A percentile compares a stretch with the other conserved stretches of the same genome.
Conservation (phyloP, 2,888 invertebrate species). For the Caenorhabditis doughertyi region DNA sequence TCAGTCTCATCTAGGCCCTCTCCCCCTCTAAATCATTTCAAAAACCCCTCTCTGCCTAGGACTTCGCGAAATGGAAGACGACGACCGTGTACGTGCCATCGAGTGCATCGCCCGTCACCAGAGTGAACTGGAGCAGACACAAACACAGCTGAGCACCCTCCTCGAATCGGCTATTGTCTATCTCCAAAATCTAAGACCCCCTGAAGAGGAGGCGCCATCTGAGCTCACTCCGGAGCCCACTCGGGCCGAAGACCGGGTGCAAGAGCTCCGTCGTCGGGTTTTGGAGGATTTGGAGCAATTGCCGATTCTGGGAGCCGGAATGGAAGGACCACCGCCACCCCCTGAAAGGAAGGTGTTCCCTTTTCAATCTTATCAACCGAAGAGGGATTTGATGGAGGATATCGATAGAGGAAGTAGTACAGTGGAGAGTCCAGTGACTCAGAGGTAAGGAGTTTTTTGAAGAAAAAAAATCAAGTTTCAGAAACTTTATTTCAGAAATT, state of each 20-base stretch:
- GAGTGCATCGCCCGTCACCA: constrained; percentile 77
- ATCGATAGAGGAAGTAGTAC: neutral
- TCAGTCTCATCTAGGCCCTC: no score
- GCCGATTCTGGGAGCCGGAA: constrained; percentile 17
- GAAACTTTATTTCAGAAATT: neutral
- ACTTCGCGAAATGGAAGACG: constrained; percentile 71
- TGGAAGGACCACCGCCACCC: constrained; percentile 29
- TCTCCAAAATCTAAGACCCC: constrained; percentile 63
- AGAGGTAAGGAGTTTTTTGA: constrained; percentile 16
- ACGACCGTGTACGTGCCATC: constrained; percentile 68
- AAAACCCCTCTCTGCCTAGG: constrained; percentile 12
- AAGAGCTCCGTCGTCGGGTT: constrained; percentile 35
- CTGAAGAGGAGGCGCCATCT: constrained; percentile 22
- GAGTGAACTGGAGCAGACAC: constrained; percentile 74
- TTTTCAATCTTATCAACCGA: constrained; percentile 38
- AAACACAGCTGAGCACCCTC: constrained; percentile 74
- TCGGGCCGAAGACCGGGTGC: constrained; percentile 23
- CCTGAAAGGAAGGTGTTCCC: constrained; percentile 62
- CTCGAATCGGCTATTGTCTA: constrained; percentile 75
- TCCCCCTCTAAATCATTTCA: no score
- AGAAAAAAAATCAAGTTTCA: neutral
- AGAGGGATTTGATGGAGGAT: no score
- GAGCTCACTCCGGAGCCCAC: constrained; percentile 28
- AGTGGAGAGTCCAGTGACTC: constrained; percentile 3
- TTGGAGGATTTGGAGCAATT: constrained; percentile 34